These are phyloP conservation scores for Solenodon paradoxus DNA, from an alignment of 2,113 vertebrate genomes.

Conservation along the genomic window DNA sequence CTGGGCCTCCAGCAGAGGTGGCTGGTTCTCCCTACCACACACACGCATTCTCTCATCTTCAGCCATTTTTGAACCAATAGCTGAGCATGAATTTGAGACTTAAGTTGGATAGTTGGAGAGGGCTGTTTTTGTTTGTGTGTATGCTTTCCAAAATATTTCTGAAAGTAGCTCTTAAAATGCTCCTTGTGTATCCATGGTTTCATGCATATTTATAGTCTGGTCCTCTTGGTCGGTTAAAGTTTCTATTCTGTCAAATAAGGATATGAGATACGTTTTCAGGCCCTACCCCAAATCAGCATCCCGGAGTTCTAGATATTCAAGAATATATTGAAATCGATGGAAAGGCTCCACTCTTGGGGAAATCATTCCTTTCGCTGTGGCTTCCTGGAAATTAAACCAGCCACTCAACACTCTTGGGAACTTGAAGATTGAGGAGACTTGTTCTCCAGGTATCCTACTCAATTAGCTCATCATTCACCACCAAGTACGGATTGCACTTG, in stretches of 20 bases:
- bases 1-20: not conserved
- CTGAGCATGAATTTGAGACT: constrained; percentile 45
- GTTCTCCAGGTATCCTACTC: not conserved
- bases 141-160: constrained; percentile 65
- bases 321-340: not conserved
- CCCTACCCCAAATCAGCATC: not conserved
- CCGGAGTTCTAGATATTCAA: constrained; percentile 23
- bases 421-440: not conserved
- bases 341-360: not conserved
- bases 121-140: constrained; percentile 21
- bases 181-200: constrained; percentile 15
- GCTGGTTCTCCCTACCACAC: not conserved
- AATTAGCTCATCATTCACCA: not conserved
- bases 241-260: constrained; percentile 25
- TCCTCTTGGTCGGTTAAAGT: not conserved
- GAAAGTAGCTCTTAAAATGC: constrained; percentile 58
- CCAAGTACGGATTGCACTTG: not conserved
- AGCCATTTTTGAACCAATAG: constrained; percentile 14
- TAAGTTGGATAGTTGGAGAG: not conserved
- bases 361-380: not conserved
- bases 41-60: not conserved
- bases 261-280: not conserved
- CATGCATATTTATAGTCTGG: constrained; percentile 47
- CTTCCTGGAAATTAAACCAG: not conserved
- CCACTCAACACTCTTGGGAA: not conserved